A percentile compares a stretch with the other conserved stretches of the same genome.
phyloP scores from a whole-genome alignment of 2,113 vertebrate species.

The Pelmatolapia mariae region DNA sequence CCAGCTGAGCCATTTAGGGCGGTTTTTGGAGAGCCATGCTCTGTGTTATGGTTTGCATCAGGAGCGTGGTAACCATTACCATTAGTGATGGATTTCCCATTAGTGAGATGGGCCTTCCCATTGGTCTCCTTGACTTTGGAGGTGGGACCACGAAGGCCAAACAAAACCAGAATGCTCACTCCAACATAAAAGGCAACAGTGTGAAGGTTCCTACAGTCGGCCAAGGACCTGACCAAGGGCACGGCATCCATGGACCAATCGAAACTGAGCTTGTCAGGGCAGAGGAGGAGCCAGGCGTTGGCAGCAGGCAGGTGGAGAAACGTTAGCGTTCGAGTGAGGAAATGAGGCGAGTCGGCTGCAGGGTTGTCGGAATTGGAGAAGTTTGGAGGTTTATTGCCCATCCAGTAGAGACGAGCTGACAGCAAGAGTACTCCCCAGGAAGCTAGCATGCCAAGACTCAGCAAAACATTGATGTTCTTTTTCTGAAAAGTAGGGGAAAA shows the following conservation, averaged over 20 bases:
- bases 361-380: conserved; percentile 99
- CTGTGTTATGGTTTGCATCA: conserved; percentile 77
- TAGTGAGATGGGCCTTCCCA: conserved; percentile 75
- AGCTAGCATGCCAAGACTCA: conserved; percentile 80
- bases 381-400: conserved; percentile 96
- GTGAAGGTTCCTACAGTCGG: conserved; percentile 93
- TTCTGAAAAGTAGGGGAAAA: conserved; percentile 70
- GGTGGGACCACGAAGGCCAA: conserved; percentile 68
- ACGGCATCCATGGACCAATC: conserved; percentile 99
- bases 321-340: conserved; percentile 83
- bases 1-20: conserved; percentile 41
- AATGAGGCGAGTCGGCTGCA: conserved; percentile 87
- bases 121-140: conserved; percentile 72
- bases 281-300: conserved; percentile 92
- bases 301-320: conserved; percentile 91
- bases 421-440: conserved; percentile 85
- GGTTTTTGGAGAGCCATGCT: conserved; percentile 37
- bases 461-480: conserved; percentile 79
- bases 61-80: conserved; percentile 82
- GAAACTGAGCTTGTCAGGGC: conserved; percentile 93
- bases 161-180: conserved; percentile 79
- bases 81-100: conserved; percentile 85
- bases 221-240: conserved; percentile 84
- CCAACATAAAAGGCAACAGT: conserved; percentile 86
- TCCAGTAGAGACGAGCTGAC: conserved; percentile 93